Base-by-base conservation (phyloP, 2,888 invertebrate genomes). In the Eupithecia abbreviata region DNA sequence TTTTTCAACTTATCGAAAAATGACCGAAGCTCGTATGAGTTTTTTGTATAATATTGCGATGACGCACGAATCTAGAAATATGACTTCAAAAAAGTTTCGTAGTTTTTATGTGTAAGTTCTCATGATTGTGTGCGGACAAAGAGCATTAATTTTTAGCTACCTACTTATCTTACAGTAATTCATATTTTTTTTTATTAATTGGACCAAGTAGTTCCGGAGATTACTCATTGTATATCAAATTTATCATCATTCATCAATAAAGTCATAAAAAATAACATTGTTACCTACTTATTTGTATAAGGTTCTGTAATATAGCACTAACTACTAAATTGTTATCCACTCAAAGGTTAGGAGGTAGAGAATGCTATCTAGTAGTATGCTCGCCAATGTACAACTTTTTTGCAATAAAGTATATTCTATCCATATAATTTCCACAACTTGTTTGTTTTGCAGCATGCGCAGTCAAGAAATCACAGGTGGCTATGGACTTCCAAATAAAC, bases 21-120 rank as follows among this genome's bases (percentile, higher is more conserved):
- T 93, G 93, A 87, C 88, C 73, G 92, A 92, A 84, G 81, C 84
- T n/a, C 88, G 87, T 83, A 85, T 93, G 43, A 89, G 87, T 18
- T 90, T 91, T 77, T 85, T 94, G 65, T 89, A 81, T 71, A 91
- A 90, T 76, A 88, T 90, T 9, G 89, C 92, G 51, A 82, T 89
- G 43, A 81, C 79, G 68, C 80, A 84, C 15, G 76, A 80, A 70
- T 70, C 81, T 49, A 80, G 83, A 81, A 83, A 82, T 47, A 84
- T 82, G 73, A 82, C 82, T 41, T 81, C 86, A 43, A 85, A 86
- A 77, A 75, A 89, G 65, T 81, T 95, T 5, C 87, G 86, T 84
- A 93, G 94, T 89, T 90, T 90, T 82, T 93, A 93, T 81, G 86
- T 93, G 94, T 94, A 87, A 89, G 93, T 89, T 42, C 43, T 72